Evolutionary conservation across 2,113 vertebrate genomes (phyloP).

Genomic region (Hypocryptadius cinnamomeus): DNA sequence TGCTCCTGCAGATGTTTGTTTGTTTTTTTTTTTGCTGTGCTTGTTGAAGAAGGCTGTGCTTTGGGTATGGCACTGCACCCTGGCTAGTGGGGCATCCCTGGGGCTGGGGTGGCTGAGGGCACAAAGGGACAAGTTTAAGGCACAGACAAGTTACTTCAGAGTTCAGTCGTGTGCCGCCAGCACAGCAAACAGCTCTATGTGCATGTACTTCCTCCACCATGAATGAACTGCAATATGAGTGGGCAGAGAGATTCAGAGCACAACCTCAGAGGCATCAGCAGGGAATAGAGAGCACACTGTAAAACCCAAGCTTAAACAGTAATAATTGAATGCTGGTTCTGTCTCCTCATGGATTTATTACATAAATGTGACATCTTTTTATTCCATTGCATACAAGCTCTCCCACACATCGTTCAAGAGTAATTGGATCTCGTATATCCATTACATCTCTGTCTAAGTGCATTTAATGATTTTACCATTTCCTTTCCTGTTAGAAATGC

Average conservation of each 20-base stretch:
- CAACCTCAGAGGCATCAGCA: not conserved
- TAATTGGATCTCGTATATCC: not conserved
- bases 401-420: not conserved
- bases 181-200: not conserved
- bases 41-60: not conserved
- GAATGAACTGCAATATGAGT: not conserved
- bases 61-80: not conserved
- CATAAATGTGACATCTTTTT: not conserved
- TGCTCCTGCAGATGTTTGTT: not conserved
- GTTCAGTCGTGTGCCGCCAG: not conserved
- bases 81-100: not conserved
- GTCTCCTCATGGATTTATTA: not conserved
- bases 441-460: not conserved
- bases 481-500: not conserved
- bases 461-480: not conserved
- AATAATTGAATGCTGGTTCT: not conserved
- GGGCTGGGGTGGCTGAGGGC: not conserved
- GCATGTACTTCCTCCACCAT: accelerated
- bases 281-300: not conserved
- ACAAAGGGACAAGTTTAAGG: not conserved
- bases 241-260: not conserved
- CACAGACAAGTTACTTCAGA: not conserved
- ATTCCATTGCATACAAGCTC: not conserved
- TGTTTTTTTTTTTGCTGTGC: not conserved
- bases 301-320: not conserved